These are phyloP conservation scores for Drosophila pseudotakahashii DNA, from an alignment of 2,888 invertebrate species.

Conservation along the genomic window DNA sequence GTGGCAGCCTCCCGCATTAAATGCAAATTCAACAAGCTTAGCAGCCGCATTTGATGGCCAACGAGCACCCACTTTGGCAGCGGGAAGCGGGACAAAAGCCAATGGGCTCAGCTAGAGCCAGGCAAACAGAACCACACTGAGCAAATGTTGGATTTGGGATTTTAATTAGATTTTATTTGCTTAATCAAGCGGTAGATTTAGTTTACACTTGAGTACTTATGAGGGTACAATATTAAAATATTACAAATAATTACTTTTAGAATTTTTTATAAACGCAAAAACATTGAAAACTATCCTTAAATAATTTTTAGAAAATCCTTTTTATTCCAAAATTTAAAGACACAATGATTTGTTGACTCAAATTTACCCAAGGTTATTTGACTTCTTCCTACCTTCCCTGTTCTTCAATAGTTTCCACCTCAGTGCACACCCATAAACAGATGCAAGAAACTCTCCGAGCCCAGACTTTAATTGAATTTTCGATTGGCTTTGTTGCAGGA, in stretches of 20 bases:
- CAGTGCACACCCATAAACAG: not conserved
- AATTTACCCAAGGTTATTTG: too few relatives aligned
- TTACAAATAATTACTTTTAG: too few relatives aligned
- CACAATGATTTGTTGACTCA: too few relatives aligned
- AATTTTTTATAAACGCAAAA: too few relatives aligned
- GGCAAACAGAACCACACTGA: not conserved
- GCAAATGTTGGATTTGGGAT: not conserved
- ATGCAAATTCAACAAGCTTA: constrained; percentile 68
- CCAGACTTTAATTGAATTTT: constrained; percentile 10
- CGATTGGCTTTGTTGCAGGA: constrained; percentile 87
- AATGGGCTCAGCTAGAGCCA: constrained; percentile 15
- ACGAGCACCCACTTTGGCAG: constrained; percentile 15
- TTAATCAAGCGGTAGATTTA: not conserved
- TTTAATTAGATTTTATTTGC: not conserved
- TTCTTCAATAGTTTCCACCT: not conserved
- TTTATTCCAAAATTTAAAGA: too few relatives aligned
- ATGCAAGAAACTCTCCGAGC: not conserved
- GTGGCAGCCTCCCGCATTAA: constrained; percentile 56
- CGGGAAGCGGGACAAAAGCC: constrained; percentile 12
- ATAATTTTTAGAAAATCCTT: too few relatives aligned
- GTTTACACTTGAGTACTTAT: too few relatives aligned
- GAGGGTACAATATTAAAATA: too few relatives aligned
- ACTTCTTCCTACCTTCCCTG: too few relatives aligned
- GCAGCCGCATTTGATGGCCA: constrained; percentile 40
- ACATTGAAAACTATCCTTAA: too few relatives aligned